Evolutionary conservation across 2,113 vertebrate species (phyloP).

Genomic region (Theropithecus gelada): DNA sequence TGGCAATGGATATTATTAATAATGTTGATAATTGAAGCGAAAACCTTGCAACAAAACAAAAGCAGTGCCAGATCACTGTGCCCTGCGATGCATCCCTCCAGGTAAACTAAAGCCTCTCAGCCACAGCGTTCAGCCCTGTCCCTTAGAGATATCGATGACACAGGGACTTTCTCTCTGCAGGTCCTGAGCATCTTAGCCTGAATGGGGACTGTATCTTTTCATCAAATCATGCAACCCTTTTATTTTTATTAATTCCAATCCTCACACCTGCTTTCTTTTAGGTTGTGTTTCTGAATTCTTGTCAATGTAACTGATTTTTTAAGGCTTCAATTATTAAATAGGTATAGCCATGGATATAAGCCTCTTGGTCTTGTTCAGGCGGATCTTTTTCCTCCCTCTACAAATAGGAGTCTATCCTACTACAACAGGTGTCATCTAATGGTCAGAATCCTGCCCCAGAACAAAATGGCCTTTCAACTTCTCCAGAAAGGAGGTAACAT

Average conservation of each 20-base stretch:
- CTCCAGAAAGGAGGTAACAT: background rate
- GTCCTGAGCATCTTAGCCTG: background rate
- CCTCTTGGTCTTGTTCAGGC: background rate
- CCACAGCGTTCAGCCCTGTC: background rate
- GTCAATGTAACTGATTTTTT: background rate
- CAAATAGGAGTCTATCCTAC: background rate
- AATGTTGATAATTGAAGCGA: background rate
- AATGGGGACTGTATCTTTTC: background rate
- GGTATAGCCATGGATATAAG: background rate
- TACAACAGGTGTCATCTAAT: background rate
- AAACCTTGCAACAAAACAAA: background rate
- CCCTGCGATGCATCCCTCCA: too few relatives aligned
- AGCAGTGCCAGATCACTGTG: background rate
- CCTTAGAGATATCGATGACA: background rate
- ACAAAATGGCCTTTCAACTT: background rate
- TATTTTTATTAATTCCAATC: background rate
- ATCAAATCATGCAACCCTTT: background rate
- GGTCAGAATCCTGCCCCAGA: background rate
- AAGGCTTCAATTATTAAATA: conserved; percentile 17
- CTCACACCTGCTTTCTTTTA: conserved; percentile 10
- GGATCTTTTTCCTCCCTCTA: background rate
- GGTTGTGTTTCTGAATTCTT: background rate
- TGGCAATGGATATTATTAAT: background rate
- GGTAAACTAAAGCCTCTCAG: background rate
- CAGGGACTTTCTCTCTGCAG: background rate